Percentiles rank a stretch among this genome's conserved stretches.
phyloP scores from a whole-genome alignment of 2,888 invertebrate genomes.

The Arctia plantaginis region DNA sequence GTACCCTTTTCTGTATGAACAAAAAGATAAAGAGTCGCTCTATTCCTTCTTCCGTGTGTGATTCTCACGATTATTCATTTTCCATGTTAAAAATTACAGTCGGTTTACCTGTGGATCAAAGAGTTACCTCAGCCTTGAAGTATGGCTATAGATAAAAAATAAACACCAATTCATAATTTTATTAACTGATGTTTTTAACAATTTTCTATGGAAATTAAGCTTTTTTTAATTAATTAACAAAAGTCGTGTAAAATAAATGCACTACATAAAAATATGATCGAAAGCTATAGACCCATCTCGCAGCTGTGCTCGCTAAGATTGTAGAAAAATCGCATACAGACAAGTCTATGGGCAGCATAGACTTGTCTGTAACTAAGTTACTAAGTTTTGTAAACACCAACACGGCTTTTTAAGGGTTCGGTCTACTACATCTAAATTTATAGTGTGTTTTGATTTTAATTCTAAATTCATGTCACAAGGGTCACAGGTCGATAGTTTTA shows the following conservation, averaged over 20 bases:
- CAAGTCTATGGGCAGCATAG: too few relatives aligned
- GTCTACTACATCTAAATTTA: too few relatives aligned
- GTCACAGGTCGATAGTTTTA: too few relatives aligned
- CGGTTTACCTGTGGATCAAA: conserved; percentile 28
- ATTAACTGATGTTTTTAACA: conserved; percentile 11
- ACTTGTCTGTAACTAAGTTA: too few relatives aligned
- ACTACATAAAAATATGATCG: too few relatives aligned
- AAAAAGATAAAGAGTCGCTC: conserved; percentile 27
- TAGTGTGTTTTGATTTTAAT: too few relatives aligned
- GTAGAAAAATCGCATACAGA: too few relatives aligned
- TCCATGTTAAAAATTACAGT: conserved; percentile 27
- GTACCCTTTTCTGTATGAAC: conserved; percentile 15
- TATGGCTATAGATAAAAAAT: neutral
- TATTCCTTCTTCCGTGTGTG: conserved; percentile 18
- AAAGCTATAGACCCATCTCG: too few relatives aligned
- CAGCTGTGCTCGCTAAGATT: too few relatives aligned
- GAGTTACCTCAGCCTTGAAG: conserved; percentile 24
- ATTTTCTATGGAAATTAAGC: conserved; percentile 13
- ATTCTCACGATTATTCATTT: conserved; percentile 21
- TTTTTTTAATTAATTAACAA: conserved; percentile 9
- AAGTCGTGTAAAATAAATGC: neutral
- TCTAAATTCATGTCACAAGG: too few relatives aligned
- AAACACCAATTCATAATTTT: neutral
- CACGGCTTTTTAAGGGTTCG: too few relatives aligned
- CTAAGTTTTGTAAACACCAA: too few relatives aligned